Conservation (phyloP, 1,140 invertebrate species). For the Cheumatopsyche charites region DNA sequence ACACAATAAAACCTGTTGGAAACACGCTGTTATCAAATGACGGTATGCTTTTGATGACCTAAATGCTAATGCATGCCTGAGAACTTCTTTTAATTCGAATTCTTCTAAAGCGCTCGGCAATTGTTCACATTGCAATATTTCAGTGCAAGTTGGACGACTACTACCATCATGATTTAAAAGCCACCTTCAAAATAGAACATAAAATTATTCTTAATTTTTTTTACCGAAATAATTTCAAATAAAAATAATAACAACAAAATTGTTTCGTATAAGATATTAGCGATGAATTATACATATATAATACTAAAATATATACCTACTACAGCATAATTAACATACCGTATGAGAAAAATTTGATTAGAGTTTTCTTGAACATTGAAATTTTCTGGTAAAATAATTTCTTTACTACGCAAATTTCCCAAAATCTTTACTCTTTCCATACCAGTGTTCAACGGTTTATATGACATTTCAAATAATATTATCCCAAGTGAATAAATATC, state of each 20-base stretch:
- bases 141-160: conserved; percentile 77
- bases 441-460: conserved; percentile 77
- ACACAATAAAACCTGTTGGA: conserved; percentile 63
- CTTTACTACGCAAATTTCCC: conserved; percentile 67
- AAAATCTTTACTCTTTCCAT: conserved; percentile 90
- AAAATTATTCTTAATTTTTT: neutral
- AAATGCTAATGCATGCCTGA: conserved; percentile 78
- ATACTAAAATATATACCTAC: too few relatives aligned
- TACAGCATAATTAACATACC: conserved; percentile 40
- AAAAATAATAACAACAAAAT: too few relatives aligned
- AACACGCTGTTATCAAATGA: conserved; percentile 73
- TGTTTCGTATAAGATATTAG: too few relatives aligned
- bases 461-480: conserved; percentile 96
- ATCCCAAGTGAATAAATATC: conserved; percentile 90
- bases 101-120: conserved; percentile 77
- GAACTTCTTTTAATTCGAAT: conserved; percentile 78
- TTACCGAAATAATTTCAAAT: too few relatives aligned
- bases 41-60: conserved; percentile 83
- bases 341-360: conserved; percentile 48
- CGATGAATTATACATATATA: too few relatives aligned
- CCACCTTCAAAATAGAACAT: conserved; percentile 65
- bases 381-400: conserved; percentile 68
- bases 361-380: conserved; percentile 48
- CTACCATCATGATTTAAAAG: conserved; percentile 83
- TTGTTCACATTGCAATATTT: conserved; percentile 77